Base-by-base conservation (phyloP, 2,888 invertebrate genomes). In the Germaria angustata region DNA sequence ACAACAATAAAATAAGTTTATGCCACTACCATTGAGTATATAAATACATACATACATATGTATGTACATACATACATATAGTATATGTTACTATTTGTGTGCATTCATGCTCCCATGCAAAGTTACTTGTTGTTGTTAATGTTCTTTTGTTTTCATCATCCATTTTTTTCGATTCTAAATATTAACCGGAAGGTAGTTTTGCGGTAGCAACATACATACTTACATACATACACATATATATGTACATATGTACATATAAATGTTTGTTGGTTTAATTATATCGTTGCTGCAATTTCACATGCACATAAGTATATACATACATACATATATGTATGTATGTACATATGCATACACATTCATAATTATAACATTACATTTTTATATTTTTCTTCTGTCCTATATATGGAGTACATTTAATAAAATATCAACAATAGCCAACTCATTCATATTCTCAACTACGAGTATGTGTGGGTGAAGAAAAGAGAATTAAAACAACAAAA, bases 171-270 rank as follows among this genome's bases (percentile, higher is more conserved):
- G n/a, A 20, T 55, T 49, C 44, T 24, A n/a, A n/a, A n/a, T n/a
- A 57, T 72, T 69, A 46, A 63, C 81, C 81, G 73, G 78, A 81
- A 81, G 73, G 65, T 51, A 51, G n/a, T 44, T 44, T 41, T 6
- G 28, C 32, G 28, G 53, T 28, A 28, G 28, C 6, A 6, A 44
- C n/a, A 7, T 15, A 15, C 7, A 7, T 6, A 15, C 2, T 6
- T 41, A 41, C 15, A 41, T 41, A 6, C 13, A 20, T 46, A n/a
- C 6, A 39, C n/a, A 7, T 15, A 15, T 15, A 7, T 6, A 15
- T 7, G 15, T 41, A 41, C 15, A 41, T 41, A 6, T 5, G 11
- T 46, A n/a, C 6, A 41, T 41, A 41, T 1, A 1, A 34, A 8
- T 13, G 36, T 2, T 36, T 39, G 39, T 39, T 1, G 11, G 39